Conservation (phyloP, 2,888 invertebrate species). For the Gymnosoma rotundatum region DNA sequence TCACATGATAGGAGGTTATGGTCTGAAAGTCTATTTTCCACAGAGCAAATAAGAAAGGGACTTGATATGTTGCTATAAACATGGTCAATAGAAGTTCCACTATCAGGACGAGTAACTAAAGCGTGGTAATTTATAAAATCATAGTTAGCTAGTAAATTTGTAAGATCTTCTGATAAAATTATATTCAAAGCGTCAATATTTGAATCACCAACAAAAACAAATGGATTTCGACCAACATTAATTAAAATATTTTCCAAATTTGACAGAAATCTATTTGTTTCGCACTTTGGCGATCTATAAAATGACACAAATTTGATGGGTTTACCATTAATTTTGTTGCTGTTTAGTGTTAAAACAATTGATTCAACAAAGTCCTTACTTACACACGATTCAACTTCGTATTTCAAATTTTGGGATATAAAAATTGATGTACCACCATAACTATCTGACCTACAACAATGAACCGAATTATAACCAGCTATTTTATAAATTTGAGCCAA, state of each 20-base stretch:
- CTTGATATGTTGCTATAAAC: not conserved
- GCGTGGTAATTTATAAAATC: too few relatives aligned
- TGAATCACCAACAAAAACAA: not conserved
- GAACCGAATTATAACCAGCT: not conserved
- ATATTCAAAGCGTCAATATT: not conserved
- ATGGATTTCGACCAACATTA: not conserved
- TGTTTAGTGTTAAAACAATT: not conserved
- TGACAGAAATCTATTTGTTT: too few relatives aligned
- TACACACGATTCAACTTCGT: not conserved
- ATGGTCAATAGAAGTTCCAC: not conserved
- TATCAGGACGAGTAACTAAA: too few relatives aligned
- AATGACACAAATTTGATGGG: too few relatives aligned
- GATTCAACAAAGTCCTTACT: not conserved
- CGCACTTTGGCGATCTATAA: too few relatives aligned
- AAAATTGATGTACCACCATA: not conserved
- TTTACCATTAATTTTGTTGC: too few relatives aligned
- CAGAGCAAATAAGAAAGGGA: not conserved
- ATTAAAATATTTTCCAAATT: too few relatives aligned
- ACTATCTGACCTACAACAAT: slow-evolving; percentile 10
- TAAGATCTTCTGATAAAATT: not conserved
- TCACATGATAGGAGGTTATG: not conserved
- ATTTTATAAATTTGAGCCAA: not conserved
- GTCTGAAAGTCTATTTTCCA: not conserved
- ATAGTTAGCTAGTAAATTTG: too few relatives aligned
- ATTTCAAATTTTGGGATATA: not conserved